A percentile compares a stretch with the other conserved stretches of the same genome.
phyloP scores from a whole-genome alignment of 1,140 invertebrate species.

The Phymorhynchus buccinoides region DNA sequence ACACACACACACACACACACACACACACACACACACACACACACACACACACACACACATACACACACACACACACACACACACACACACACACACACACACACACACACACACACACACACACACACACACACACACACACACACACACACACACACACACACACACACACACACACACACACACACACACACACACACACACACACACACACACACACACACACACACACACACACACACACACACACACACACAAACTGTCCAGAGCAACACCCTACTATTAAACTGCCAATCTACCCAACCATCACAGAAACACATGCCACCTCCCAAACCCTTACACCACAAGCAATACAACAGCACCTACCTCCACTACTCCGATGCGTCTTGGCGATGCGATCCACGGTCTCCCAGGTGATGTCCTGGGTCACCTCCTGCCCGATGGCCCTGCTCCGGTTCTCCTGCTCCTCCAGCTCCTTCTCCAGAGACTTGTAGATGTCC shows the following conservation, averaged over 20 bases:
- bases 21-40: background rate
- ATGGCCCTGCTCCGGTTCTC: slow-evolving; percentile 21
- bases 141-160: background rate
- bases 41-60: background rate
- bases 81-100: slow-evolving; percentile 37
- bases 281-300: background rate
- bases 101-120: background rate
- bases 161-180: background rate
- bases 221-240: slow-evolving; percentile 22
- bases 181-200: slow-evolving; percentile 21
- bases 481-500: slow-evolving; percentile 53
- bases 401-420: slow-evolving; percentile 62
- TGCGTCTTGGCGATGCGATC: slow-evolving; percentile 55
- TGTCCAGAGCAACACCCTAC: background rate
- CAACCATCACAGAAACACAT: background rate
- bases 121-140: background rate
- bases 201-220: slow-evolving; percentile 26
- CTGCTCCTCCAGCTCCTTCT: slow-evolving; percentile 48
- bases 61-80: slow-evolving; percentile 12
- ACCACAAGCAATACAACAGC: background rate
- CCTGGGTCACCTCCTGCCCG: slow-evolving; percentile 47
- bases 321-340: background rate
- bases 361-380: slow-evolving; percentile 40
- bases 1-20: background rate
- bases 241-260: too few species aligned